Evolutionary conservation across 1,140 invertebrate species (phyloP).

Genomic region (Calycopis cecrops): DNA sequence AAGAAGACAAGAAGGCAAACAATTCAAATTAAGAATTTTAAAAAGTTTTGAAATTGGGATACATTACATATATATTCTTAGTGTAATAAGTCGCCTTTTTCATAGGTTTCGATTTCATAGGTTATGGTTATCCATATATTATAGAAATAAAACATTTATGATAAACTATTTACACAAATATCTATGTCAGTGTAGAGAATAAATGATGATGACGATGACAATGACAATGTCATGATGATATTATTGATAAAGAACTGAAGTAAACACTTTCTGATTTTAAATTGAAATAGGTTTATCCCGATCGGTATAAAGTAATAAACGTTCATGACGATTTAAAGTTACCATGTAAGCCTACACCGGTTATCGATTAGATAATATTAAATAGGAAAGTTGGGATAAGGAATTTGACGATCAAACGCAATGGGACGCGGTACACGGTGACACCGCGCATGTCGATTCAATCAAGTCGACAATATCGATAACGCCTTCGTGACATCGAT

Average conservation of each 20-base stretch:
- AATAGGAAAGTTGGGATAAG: conserved; percentile 54
- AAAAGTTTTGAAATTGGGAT: too few species aligned
- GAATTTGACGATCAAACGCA: conserved; percentile 50
- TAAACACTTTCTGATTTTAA: background rate
- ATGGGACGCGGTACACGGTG: conserved; percentile 30
- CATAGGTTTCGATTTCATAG: too few species aligned
- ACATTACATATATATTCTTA: too few species aligned
- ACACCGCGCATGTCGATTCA: conserved; percentile 38
- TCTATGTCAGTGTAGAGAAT: too few species aligned
- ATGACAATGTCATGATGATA: too few species aligned
- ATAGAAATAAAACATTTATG: too few species aligned
- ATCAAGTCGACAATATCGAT: conserved; percentile 8
- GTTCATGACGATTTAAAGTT: conserved; percentile 19
- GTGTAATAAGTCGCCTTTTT: too few species aligned
- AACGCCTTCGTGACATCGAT: conserved; percentile 1
- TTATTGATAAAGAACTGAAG: too few species aligned
- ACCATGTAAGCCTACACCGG: conserved; percentile 41
- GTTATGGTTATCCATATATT: too few species aligned
- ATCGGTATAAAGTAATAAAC: conserved; percentile 20
- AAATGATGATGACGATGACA: too few species aligned
- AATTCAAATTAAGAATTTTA: background rate
- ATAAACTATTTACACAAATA: too few species aligned
- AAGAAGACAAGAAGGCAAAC: background rate
- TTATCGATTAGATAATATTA: conserved; percentile 49
- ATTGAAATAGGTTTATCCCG: conserved; percentile 1